Evolutionary conservation across 2,888 invertebrate genomes (phyloP).

Genomic region (Tolmerus cingulatus): DNA sequence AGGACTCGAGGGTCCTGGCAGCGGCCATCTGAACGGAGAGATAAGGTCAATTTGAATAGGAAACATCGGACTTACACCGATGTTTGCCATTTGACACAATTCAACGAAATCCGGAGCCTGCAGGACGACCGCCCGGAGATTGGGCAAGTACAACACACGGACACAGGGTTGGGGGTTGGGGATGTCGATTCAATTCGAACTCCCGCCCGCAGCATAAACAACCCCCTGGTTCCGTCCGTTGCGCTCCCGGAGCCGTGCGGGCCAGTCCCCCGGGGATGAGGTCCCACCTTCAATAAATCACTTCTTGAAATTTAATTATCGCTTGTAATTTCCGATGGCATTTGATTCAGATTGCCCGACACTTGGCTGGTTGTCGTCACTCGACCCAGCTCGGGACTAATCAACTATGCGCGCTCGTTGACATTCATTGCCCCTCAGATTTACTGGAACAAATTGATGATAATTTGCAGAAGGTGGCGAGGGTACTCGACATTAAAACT

Average conservation of each 20-base stretch:
- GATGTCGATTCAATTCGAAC: not conserved
- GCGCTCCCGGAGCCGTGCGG: not conserved
- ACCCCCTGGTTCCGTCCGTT: not conserved
- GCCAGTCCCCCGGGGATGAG: not conserved
- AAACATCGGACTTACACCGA: not conserved
- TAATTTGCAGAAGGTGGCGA: not conserved
- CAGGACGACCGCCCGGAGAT: not conserved
- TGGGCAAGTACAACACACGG: not conserved
- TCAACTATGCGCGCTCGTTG: not conserved
- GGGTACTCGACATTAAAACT: not conserved
- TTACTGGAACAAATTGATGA: not conserved
- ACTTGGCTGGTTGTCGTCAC: not conserved
- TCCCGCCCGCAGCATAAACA: not conserved
- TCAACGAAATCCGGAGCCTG: not conserved
- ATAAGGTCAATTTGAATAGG: constrained; percentile 29
- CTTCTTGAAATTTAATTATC: constrained; percentile 29
- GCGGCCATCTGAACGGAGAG: not conserved
- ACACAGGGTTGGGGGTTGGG: not conserved
- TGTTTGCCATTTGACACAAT: constrained; percentile 25
- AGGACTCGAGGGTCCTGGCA: not conserved
- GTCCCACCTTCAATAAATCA: constrained; percentile 4
- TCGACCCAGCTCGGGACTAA: not conserved
- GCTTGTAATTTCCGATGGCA: constrained; percentile 29
- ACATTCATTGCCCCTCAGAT: not conserved
- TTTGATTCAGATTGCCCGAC: constrained; percentile 16